phyloP scores from a whole-genome alignment of 1,140 invertebrate species.

The Mizuhopecten yessoensis region DNA sequence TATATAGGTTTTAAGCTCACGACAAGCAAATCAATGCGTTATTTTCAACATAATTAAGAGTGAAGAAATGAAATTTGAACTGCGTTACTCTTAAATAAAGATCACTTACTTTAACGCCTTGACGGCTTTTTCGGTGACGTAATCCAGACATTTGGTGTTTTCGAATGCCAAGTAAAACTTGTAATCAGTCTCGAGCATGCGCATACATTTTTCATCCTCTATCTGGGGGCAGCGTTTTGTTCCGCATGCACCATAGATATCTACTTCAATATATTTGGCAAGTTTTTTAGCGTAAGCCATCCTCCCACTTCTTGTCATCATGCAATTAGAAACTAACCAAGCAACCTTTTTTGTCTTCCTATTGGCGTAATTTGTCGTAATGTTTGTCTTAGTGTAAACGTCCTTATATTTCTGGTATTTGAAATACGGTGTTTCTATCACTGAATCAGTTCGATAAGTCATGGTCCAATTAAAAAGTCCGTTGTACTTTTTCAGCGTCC shows the following conservation, averaged over 20 bases:
- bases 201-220: conserved; percentile 92
- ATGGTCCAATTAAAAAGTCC: conserved; percentile 93
- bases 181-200: conserved; percentile 95
- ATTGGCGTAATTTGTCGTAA: conserved; percentile 69
- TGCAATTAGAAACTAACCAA: conserved; percentile 86
- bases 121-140: conserved; percentile 81
- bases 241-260: conserved; percentile 88
- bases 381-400: background rate
- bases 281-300: conserved; percentile 86
- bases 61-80: too few relatives aligned
- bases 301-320: conserved; percentile 83
- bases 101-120: conserved; percentile 72
- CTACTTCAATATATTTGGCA: conserved; percentile 86
- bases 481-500: conserved; percentile 46
- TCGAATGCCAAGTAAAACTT: conserved; percentile 90
- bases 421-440: conserved; percentile 97
- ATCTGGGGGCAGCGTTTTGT: conserved; percentile 81
- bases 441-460: conserved; percentile 93
- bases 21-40: too few relatives aligned
- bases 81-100: too few relatives aligned
- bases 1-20: too few relatives aligned
- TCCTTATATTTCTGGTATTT: conserved; percentile 84
- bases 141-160: conserved; percentile 81
- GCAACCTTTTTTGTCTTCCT: conserved; percentile 83
- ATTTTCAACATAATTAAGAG: too few relatives aligned